Conservation (phyloP, 1,140 invertebrate genomes). For the Saccostrea cuccullata region DNA sequence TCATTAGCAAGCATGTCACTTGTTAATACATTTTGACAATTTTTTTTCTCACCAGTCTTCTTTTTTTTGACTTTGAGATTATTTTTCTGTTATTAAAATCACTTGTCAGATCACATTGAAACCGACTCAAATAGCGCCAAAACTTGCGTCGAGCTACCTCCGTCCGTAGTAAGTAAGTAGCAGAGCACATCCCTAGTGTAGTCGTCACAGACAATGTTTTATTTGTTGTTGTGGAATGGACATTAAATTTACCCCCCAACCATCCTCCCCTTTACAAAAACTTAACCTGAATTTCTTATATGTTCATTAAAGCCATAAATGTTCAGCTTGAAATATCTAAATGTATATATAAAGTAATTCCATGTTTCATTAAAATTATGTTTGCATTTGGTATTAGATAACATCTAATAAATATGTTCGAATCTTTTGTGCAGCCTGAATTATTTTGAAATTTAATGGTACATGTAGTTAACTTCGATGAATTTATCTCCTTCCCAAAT, state of each 20-base stretch:
- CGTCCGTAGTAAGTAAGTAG: constrained; percentile 41
- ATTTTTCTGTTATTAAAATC: constrained; percentile 37
- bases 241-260: constrained; percentile 3
- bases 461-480: background rate
- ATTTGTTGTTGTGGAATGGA: constrained; percentile 12
- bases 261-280: background rate
- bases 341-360: background rate
- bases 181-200: constrained; percentile 16
- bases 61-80: constrained; percentile 9
- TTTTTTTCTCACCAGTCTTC: background rate
- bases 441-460: background rate
- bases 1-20: constrained; percentile 30
- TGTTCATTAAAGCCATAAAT: background rate
- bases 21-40: background rate
- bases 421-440: background rate
- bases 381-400: background rate
- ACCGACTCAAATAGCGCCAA: constrained; percentile 35
- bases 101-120: constrained; percentile 36
- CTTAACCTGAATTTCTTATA: background rate
- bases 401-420: background rate
- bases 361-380: background rate
- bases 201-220: background rate
- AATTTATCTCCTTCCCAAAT: background rate
- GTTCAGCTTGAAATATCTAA: background rate
- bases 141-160: constrained; percentile 13